These are phyloP conservation scores for Pedicia rivosa DNA, from an alignment of 2,888 invertebrate genomes.

Conservation along the genomic window DNA sequence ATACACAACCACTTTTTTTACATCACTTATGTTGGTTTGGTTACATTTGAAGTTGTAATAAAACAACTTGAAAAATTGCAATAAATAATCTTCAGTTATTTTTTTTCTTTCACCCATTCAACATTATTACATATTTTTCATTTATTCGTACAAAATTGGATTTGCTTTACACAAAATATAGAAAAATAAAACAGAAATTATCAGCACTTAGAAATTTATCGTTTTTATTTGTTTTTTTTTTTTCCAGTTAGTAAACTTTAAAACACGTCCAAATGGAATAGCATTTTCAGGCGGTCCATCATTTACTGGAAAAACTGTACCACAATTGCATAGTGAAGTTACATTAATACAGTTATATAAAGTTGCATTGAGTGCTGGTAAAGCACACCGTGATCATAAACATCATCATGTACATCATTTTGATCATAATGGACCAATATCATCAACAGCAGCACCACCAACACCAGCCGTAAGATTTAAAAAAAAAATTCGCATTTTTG, in stretches of 20 bases:
- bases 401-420: constrained; percentile 74
- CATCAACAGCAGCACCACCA: constrained; percentile 39
- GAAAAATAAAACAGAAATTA: no score
- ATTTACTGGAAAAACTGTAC: constrained; percentile 23
- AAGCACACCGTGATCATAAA: constrained; percentile 74
- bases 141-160: no score
- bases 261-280: constrained; percentile 57
- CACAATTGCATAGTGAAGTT: constrained; percentile 39
- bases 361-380: constrained; percentile 68
- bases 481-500: not conserved
- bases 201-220: no score
- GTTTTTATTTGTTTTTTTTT: constrained; percentile 8
- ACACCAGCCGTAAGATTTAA: constrained; percentile 27
- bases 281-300: constrained; percentile 47
- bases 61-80: no score
- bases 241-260: constrained; percentile 55
- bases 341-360: constrained; percentile 68
- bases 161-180: no score
- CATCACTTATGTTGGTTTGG: no score
- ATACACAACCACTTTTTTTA: no score
- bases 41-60: no score
- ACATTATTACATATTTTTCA: no score
- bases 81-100: no score
- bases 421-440: constrained; percentile 52
- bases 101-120: no score